A percentile compares a stretch with the other conserved stretches of the same genome.
Conservation (phyloP, 2,888 invertebrate genomes). For the Drosophila leonis region DNA sequence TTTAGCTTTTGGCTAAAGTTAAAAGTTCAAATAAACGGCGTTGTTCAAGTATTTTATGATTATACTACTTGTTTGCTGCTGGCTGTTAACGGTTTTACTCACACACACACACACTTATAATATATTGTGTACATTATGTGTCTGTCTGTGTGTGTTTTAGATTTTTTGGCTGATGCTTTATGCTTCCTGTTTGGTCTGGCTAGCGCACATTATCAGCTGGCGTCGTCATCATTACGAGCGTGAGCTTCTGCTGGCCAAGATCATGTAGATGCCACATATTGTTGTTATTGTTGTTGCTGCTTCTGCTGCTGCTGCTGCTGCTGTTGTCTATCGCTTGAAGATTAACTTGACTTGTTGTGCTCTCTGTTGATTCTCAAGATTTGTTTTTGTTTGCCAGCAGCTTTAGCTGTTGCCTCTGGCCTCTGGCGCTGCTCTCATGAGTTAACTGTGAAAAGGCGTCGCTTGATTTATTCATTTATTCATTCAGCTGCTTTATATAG, state of each 20-base stretch:
- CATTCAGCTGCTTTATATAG: slow-evolving; percentile 51
- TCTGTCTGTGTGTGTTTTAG: slow-evolving; percentile 25
- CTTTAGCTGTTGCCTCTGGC: slow-evolving; percentile 38
- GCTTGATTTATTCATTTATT: slow-evolving; percentile 76
- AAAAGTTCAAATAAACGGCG: slow-evolving; percentile 72
- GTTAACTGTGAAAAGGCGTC: slow-evolving; percentile 76
- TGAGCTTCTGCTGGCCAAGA: slow-evolving; percentile 63
- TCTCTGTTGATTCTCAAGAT: slow-evolving; percentile 47
- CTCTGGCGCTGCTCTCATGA: slow-evolving; percentile 37
- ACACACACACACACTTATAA: slow-evolving; percentile 9
- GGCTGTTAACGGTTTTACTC: slow-evolving; percentile 61
- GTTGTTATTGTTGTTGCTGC: slow-evolving; percentile 22
- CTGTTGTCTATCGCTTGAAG: slow-evolving; percentile 30
- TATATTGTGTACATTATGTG: slow-evolving; percentile 6
- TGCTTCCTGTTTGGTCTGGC: slow-evolving; percentile 71
- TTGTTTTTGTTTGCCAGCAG: slow-evolving; percentile 52
- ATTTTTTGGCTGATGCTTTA: slow-evolving; percentile 62
- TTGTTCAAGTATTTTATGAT: slow-evolving; percentile 79
- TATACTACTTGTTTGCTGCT: slow-evolving; percentile 63
- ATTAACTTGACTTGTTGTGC: slow-evolving; percentile 43
- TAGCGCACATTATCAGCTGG: slow-evolving; percentile 55
- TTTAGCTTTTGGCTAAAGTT: slow-evolving; percentile 59
- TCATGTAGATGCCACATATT: slow-evolving; percentile 47
- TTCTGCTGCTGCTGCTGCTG: slow-evolving; percentile 1
- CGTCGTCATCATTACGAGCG: slow-evolving; percentile 54